Conservation (phyloP, 2,888 invertebrate genomes). For the Malacosoma neustria region DNA sequence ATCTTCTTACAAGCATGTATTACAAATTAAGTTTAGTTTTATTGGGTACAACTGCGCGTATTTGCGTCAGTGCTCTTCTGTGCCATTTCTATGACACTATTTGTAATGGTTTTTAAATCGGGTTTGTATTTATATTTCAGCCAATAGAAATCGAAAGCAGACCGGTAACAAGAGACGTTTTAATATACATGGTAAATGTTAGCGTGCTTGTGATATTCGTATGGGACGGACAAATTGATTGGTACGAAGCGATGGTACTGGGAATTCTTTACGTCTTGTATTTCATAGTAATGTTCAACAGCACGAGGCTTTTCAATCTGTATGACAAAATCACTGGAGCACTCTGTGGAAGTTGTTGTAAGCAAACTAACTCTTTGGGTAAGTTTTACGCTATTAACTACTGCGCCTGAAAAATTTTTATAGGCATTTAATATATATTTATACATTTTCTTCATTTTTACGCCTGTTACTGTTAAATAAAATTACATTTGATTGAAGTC, state of each 20-base stretch:
- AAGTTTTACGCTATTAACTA: too few relatives aligned
- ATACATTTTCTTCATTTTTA: too few relatives aligned
- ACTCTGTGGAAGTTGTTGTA: constrained; percentile 13
- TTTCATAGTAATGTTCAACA: constrained; percentile 83
- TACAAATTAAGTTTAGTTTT: too few relatives aligned
- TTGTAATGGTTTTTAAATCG: too few relatives aligned
- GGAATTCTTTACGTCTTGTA: constrained; percentile 84
- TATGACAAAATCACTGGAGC: constrained; percentile 25
- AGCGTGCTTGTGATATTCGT: constrained; percentile 80
- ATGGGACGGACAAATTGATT: constrained; percentile 85
- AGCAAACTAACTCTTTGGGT: background rate
- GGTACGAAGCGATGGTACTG: constrained; percentile 85
- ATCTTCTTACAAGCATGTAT: too few relatives aligned
- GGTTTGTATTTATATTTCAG: constrained; percentile 69
- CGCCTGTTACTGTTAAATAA: too few relatives aligned
- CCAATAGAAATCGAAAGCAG: constrained; percentile 85
- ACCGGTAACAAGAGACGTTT: constrained; percentile 87
- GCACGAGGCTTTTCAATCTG: constrained; percentile 56
- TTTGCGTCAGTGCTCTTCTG: too few relatives aligned
- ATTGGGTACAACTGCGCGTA: too few relatives aligned
- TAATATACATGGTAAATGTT: constrained; percentile 85
- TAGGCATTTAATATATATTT: too few relatives aligned
- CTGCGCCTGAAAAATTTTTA: too few relatives aligned
- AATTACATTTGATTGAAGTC: background rate
- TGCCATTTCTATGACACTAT: too few relatives aligned